Base-by-base conservation (phyloP, 2,113 vertebrate species). In the Pteropus alecto region DNA sequence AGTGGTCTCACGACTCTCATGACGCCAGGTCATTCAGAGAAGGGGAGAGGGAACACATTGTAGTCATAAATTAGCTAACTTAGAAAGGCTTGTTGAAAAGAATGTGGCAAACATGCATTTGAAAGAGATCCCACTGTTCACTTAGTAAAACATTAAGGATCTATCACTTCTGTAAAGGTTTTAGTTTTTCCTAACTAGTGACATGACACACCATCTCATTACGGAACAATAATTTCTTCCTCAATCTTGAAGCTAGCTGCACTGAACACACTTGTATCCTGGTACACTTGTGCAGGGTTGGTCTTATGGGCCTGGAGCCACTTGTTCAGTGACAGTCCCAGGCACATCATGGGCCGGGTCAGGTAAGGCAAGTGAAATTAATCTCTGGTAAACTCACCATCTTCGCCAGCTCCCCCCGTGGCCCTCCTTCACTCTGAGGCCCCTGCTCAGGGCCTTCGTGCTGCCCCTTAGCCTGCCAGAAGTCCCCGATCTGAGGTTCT, bases 121-220 rank as follows among this genome's bases (percentile, higher is more conserved):
- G 65, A 85, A 93, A 77, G 43, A 90, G 33, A 70, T 21, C 3
- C 11, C 56, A 58, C 21, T 65, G 6, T 54, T 85, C 58, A 43
- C 28, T 95, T 65, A 78, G 78, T 35, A 43, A 83, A 86, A 63
- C 46, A 61, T 65, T 78, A 67, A 88, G 33, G 61, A 51, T 48
- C 21, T 41, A 41, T 43, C 8, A 58, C 10, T 51, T 71, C 67
- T 63, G 30, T 35, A 61, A 82, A 92, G 38, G 68, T 61, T 78
- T 85, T 26, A 21, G 24, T 28, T 82, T 90, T 94, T 93, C 30
- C 38, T 78, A 22, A 26, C 4, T 71, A 21, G 13, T 81, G 46
- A 38, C 35, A 16, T 28, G 18, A 82, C 9, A 58, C 8, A 3
- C 6, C 4, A 0, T 33, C 58, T 78, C 60, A 38, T 2, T 11